Conservation (phyloP, 2,797 vertebrate genomes). For the Myioborus melanocephalus region DNA sequence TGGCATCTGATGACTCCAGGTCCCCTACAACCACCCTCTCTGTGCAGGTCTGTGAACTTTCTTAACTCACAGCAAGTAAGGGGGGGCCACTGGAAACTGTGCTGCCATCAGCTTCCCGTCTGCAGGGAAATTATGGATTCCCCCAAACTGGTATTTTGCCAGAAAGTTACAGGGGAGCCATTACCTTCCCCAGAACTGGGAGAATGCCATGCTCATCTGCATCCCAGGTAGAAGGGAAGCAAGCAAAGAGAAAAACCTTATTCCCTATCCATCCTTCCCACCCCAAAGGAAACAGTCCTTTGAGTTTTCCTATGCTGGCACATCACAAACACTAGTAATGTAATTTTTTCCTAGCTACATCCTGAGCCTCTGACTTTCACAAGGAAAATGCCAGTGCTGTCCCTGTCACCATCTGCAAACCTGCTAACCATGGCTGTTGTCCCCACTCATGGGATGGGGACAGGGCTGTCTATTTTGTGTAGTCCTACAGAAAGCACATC, state of each 20-base stretch:
- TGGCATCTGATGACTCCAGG: neutral
- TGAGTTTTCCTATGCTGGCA: neutral
- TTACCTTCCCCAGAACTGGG: neutral
- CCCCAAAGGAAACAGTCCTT: neutral
- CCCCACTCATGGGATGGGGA: neutral
- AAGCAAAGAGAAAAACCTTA: neutral
- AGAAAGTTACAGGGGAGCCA: neutral
- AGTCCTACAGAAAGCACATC: neutral
- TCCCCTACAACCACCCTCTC: rapidly evolving
- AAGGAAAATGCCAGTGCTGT: rapidly evolving
- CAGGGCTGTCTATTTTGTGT: rapidly evolving
- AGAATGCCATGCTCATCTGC: neutral
- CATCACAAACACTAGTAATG: neutral
- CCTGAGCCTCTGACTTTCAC: neutral
- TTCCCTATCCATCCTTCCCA: neutral
- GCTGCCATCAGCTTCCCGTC: neutral
- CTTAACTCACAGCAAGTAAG: neutral
- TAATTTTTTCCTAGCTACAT: neutral
- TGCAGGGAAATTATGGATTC: neutral
- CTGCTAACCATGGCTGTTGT: neutral
- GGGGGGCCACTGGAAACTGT: neutral
- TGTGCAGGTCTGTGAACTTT: neutral
- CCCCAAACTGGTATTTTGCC: neutral
- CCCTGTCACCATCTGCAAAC: neutral
- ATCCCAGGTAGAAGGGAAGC: neutral